Conservation (phyloP, 2,113 vertebrate genomes). For the Colius striatus region DNA sequence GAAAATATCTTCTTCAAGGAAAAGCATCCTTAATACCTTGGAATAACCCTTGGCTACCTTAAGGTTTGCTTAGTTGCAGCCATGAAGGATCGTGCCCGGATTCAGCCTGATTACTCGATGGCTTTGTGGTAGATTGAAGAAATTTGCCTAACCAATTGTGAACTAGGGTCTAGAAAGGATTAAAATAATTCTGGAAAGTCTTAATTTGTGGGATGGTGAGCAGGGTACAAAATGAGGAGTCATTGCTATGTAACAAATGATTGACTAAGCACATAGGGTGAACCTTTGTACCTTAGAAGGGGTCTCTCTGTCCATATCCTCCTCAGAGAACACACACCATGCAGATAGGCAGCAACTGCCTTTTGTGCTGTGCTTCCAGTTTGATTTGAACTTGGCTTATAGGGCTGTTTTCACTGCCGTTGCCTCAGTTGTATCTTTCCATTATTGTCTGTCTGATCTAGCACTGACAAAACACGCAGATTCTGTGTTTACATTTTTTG, state of each 20-base stretch:
- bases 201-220: not conserved
- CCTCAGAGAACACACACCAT: not conserved
- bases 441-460: not conserved
- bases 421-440: not conserved
- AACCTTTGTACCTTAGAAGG: not conserved
- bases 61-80: not conserved
- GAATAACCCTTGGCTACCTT: not conserved
- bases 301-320: rapidly evolving
- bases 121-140: not conserved
- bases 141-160: not conserved
- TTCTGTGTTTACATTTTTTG: rapidly evolving
- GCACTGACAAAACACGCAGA: not conserved
- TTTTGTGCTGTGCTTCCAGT: not conserved
- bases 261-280: not conserved
- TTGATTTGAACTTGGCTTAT: not conserved
- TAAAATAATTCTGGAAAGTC: not conserved
- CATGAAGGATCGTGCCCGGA: not conserved
- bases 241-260: not conserved
- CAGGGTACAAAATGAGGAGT: not conserved
- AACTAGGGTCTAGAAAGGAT: not conserved
- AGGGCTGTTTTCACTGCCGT: not conserved
- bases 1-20: not conserved
- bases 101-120: not conserved
- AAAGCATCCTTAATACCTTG: not conserved
- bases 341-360: not conserved